Conservation (phyloP, 2,113 vertebrate genomes). For the Neomonachus schauinslandi region DNA sequence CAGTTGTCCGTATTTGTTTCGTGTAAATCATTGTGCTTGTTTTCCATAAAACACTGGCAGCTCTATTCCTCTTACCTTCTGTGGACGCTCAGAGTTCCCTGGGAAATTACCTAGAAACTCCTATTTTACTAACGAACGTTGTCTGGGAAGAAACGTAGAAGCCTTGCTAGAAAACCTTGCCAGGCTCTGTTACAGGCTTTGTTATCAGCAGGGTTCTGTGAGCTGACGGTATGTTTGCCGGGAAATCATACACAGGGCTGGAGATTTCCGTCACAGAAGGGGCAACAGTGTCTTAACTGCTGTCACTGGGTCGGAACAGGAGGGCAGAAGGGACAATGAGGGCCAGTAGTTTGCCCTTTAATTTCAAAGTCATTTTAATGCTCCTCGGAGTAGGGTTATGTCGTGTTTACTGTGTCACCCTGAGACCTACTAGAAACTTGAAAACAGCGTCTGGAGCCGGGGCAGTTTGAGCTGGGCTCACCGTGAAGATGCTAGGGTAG, state of each 20-base stretch:
- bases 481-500: neutral
- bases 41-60: neutral
- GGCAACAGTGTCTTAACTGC: neutral
- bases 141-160: neutral
- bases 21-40: neutral
- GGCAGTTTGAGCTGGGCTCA: neutral
- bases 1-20: slow-evolving; percentile 23
- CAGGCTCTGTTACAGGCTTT: neutral
- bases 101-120: neutral
- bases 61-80: neutral
- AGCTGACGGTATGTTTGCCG: neutral
- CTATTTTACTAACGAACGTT: neutral
- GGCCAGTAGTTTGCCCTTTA: neutral
- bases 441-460: neutral
- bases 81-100: neutral
- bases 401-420: neutral
- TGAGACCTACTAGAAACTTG: slow-evolving; percentile 19
- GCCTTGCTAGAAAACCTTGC: neutral
- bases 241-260: neutral
- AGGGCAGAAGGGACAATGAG: neutral
- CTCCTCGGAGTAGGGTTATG: neutral
- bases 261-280: neutral
- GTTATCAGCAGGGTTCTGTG: neutral
- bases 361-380: slow-evolving; percentile 24
- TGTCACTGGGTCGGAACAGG: neutral